phyloP scores from a whole-genome alignment of 2,113 vertebrate species.

The Solea senegalensis region DNA sequence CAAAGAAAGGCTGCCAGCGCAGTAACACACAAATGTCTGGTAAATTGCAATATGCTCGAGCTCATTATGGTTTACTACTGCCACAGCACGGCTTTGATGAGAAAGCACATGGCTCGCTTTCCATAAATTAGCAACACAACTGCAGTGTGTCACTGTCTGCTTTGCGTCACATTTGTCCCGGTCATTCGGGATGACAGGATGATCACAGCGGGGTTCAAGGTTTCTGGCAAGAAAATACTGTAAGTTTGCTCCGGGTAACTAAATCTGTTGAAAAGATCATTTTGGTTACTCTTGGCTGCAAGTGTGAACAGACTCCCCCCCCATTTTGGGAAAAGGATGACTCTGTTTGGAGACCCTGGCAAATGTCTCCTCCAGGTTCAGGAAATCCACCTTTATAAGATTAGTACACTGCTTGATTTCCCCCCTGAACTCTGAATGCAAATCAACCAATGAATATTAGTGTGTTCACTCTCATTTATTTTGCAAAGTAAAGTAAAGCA shows the following conservation, averaged over 20 bases:
- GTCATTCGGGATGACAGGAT: background rate
- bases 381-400: constrained; percentile 44
- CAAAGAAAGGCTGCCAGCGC: background rate
- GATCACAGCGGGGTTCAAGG: constrained; percentile 10
- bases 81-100: constrained; percentile 22
- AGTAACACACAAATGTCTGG: background rate
- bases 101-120: constrained; percentile 19
- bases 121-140: constrained; percentile 8
- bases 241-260: constrained; percentile 10
- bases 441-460: constrained; percentile 1
- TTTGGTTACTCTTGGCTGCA: constrained; percentile 13
- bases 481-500: background rate
- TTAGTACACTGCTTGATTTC: constrained; percentile 17
- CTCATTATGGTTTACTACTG: constrained; percentile 29
- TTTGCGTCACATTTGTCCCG: background rate
- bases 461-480: background rate
- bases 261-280: constrained; percentile 10
- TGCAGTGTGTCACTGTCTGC: background rate
- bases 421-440: background rate
- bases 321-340: constrained; percentile 7
- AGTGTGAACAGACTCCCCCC: background rate
- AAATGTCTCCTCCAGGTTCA: constrained; percentile 31
- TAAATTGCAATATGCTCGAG: constrained; percentile 16
- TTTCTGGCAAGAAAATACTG: constrained; percentile 1
- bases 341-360: constrained; percentile 42